Conservation (phyloP, 2,113 vertebrate genomes). For the Gobius niger region DNA sequence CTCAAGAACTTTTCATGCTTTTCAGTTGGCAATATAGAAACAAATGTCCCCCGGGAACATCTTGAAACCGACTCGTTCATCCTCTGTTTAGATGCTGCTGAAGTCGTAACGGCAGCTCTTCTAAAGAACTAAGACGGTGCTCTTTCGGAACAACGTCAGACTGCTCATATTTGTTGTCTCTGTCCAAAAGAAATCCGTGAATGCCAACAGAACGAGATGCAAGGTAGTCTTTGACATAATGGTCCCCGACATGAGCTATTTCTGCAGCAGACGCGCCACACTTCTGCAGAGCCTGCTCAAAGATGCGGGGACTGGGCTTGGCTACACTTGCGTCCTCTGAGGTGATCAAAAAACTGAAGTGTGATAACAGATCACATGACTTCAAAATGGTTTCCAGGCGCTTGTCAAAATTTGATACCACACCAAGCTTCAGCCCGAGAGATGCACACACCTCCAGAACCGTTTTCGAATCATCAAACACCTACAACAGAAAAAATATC, state of each 20-base stretch:
- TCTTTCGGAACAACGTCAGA: conserved; percentile 53
- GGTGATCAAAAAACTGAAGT: conserved; percentile 88
- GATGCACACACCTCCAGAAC: conserved; percentile 76
- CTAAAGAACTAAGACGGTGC: conserved; percentile 67
- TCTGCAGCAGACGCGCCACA: conserved; percentile 58
- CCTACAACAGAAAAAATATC: conserved; percentile 42
- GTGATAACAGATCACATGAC: conserved; percentile 74
- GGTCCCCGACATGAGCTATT: conserved; percentile 86
- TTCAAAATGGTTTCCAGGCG: conserved; percentile 81
- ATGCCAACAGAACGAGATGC: conserved; percentile 83
- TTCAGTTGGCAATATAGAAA: too few relatives aligned
- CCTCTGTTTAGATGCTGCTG: conserved; percentile 47
- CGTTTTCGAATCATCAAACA: conserved; percentile 78
- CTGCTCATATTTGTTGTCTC: conserved; percentile 28
- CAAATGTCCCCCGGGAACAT: too few relatives aligned
- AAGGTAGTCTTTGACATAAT: conserved; percentile 84
- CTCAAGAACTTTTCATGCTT: too few relatives aligned
- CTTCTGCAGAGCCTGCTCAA: conserved; percentile 77
- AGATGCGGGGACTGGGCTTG: conserved; percentile 85
- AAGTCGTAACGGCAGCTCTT: conserved; percentile 66
- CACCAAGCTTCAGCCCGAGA: conserved; percentile 80
- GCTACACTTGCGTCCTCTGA: conserved; percentile 82
- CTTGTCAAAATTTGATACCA: conserved; percentile 91
- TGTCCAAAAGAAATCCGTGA: conserved; percentile 80
- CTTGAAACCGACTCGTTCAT: not conserved